phyloP scores from a whole-genome alignment of 2,888 invertebrate genomes.

The Andrena praecox region DNA sequence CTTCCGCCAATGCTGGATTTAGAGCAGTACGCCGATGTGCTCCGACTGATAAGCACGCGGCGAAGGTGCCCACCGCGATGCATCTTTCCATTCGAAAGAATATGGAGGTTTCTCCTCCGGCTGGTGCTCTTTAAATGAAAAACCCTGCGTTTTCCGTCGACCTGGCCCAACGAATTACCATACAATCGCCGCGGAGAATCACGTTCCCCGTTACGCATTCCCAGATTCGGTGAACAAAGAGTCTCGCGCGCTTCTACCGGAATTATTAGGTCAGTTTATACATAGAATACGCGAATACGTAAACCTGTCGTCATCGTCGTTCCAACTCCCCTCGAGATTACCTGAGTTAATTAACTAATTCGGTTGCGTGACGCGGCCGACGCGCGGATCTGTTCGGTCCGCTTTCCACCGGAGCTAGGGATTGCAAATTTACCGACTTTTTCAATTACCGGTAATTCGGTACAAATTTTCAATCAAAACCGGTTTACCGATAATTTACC shows the following conservation, averaged over 20 bases:
- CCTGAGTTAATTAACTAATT: background rate
- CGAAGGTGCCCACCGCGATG: conserved; percentile 10
- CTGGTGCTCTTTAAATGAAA: conserved; percentile 23
- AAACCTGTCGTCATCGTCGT: too few species aligned
- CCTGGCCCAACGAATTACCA: conserved; percentile 37
- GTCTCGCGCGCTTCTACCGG: too few species aligned
- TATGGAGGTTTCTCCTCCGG: conserved; percentile 13
- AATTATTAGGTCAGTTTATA: too few species aligned
- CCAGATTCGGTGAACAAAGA: background rate
- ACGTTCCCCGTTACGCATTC: background rate
- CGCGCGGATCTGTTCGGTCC: background rate
- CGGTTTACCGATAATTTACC: too few species aligned
- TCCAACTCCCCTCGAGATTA: too few species aligned
- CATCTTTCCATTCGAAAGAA: conserved; percentile 57
- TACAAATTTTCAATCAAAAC: too few species aligned
- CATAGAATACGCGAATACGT: too few species aligned
- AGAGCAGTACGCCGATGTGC: conserved; percentile 64
- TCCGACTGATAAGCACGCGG: conserved; percentile 58
- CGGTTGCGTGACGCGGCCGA: background rate
- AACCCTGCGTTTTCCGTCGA: conserved; percentile 35
- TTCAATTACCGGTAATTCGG: too few species aligned
- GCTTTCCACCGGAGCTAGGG: background rate
- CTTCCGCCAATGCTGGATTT: conserved; percentile 73
- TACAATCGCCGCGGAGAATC: conserved; percentile 38
- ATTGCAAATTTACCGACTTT: too few species aligned